Percentiles rank a stretch among this genome's conserved stretches.
phyloP scores from a whole-genome alignment of 2,113 vertebrate genomes.

The Scytalopus superciliaris region DNA sequence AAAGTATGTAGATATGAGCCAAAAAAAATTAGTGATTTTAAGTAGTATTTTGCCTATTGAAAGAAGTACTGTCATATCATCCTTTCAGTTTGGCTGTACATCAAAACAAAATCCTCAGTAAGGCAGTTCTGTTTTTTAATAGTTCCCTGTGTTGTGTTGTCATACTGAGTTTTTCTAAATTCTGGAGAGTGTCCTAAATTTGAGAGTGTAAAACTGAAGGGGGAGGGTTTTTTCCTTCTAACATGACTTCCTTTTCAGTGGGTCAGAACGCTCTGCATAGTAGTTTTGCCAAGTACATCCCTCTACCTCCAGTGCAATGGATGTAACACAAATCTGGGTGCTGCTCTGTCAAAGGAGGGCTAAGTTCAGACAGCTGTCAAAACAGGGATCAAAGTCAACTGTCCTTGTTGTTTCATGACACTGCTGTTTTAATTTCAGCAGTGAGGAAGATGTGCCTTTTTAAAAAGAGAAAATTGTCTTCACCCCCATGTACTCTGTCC shows the following conservation, averaged over 20 bases:
- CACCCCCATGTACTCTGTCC: rapidly evolving
- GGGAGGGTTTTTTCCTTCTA: not conserved
- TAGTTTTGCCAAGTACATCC: not conserved
- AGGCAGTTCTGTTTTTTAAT: not conserved
- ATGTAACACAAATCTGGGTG: not conserved
- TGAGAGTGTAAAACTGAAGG: not conserved
- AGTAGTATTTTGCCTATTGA: not conserved
- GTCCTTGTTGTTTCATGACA: not conserved
- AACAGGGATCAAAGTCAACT: not conserved
- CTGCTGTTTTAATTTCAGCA: not conserved
- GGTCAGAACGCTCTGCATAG: rapidly evolving
- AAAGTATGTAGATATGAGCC: not conserved
- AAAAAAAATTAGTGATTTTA: not conserved
- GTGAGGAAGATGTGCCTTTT: not conserved
- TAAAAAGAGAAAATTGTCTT: not conserved
- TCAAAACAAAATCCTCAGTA: not conserved
- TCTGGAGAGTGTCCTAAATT: not conserved
- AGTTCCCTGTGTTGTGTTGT: not conserved
- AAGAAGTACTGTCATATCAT: not conserved
- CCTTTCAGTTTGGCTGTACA: not conserved
- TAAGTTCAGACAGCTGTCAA: not conserved
- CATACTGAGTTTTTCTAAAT: not conserved
- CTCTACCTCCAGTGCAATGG: rapidly evolving
- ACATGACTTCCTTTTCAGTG: not conserved
- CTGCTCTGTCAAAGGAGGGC: not conserved